phyloP scores from a whole-genome alignment of 2,888 invertebrate genomes.

The Ormia ochracea region DNA sequence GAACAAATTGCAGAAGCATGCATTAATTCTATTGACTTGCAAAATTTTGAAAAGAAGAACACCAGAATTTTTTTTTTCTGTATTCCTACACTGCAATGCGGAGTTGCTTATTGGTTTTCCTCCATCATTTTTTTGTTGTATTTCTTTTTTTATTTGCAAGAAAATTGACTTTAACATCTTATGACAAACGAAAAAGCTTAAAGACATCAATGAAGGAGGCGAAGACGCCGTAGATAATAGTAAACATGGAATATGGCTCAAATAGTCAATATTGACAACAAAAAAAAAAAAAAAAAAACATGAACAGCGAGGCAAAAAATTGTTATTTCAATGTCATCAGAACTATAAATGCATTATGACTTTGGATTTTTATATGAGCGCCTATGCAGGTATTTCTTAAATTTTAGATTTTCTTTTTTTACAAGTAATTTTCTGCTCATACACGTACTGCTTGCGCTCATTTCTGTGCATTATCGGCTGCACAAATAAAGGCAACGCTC shows the following conservation, averaged over 20 bases:
- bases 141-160: background rate
- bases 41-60: conserved; percentile 14
- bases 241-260: background rate
- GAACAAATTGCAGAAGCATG: conserved; percentile 60
- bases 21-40: conserved; percentile 61
- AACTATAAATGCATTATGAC: conserved; percentile 59
- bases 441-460: conserved; percentile 26
- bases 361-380: conserved; percentile 6
- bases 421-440: background rate
- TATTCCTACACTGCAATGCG: background rate
- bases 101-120: background rate
- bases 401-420: no score
- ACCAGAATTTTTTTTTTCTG: background rate
- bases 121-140: background rate
- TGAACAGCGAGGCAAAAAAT: conserved; percentile 8
- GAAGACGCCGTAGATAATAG: background rate
- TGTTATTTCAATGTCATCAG: conserved; percentile 59
- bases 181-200: conserved; percentile 45
- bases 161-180: conserved; percentile 48
- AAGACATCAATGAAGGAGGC: conserved; percentile 11
- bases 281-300: background rate
- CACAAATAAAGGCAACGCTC: conserved; percentile 22
- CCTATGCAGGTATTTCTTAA: no score
- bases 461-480: conserved; percentile 22
- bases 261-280: conserved; percentile 16